A percentile compares a stretch with the other conserved stretches of the same genome.
phyloP scores from a whole-genome alignment of 1,140 invertebrate species.

The Leptinotarsa lineolata region DNA sequence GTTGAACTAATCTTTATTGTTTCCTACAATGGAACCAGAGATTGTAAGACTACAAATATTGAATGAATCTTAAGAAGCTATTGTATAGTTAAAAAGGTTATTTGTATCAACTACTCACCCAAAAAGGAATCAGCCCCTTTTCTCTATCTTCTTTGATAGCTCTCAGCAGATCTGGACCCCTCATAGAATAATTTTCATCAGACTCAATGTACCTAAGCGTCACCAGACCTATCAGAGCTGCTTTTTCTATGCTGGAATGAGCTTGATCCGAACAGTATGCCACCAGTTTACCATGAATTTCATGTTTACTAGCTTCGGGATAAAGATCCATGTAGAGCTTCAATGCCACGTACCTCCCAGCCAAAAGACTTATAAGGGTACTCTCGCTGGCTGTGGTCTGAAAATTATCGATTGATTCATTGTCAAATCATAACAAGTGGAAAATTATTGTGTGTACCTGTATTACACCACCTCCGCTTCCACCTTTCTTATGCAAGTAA shows the following conservation, averaged over 20 bases:
- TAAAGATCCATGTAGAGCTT: conserved; percentile 64
- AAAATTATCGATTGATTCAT: neutral
- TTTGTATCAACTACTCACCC: conserved; percentile 70
- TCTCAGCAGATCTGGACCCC: conserved; percentile 78
- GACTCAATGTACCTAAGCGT: conserved; percentile 91
- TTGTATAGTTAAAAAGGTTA: too few relatives aligned
- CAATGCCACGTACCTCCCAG: conserved; percentile 86
- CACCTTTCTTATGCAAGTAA: conserved; percentile 78
- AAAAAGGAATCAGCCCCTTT: conserved; percentile 92
- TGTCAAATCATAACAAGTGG: neutral
- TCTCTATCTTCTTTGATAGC: conserved; percentile 82
- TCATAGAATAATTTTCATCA: conserved; percentile 80
- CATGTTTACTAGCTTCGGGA: conserved; percentile 79
- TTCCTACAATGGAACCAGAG: too few relatives aligned
- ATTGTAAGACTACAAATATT: too few relatives aligned
- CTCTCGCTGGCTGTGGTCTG: conserved; percentile 82
- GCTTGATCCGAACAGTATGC: conserved; percentile 81
- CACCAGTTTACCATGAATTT: conserved; percentile 90
- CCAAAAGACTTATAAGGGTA: conserved; percentile 86
- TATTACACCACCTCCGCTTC: conserved; percentile 85
- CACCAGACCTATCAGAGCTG: conserved; percentile 85
- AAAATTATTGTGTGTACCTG: conserved; percentile 61
- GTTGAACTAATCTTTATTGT: too few relatives aligned
- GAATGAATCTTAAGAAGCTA: too few relatives aligned
- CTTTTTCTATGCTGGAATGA: conserved; percentile 93